phyloP scores from a whole-genome alignment of 1,140 invertebrate species.

The Drosophila ercepeae region DNA sequence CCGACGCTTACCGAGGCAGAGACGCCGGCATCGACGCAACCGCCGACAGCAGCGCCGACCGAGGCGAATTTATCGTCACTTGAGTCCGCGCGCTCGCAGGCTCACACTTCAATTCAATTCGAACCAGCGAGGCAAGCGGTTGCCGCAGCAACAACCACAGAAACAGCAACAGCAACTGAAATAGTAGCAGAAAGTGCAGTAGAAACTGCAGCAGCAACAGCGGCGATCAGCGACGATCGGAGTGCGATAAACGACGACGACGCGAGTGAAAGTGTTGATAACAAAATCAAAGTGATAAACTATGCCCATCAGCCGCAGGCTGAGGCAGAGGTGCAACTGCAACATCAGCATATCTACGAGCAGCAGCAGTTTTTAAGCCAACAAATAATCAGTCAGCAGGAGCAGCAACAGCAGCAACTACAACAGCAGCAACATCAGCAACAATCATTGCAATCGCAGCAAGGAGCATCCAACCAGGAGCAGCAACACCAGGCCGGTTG shows the following conservation, averaged over 20 bases:
- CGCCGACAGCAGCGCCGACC: slow-evolving; percentile 41
- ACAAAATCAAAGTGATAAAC: slow-evolving; percentile 77
- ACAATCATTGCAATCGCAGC: slow-evolving; percentile 29
- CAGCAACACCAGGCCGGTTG: slow-evolving; percentile 33
- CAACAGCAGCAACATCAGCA: not conserved
- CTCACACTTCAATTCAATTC: slow-evolving; percentile 79
- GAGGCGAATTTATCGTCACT: slow-evolving; percentile 77
- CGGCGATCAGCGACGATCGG: slow-evolving; percentile 21
- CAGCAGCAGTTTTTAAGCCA: slow-evolving; percentile 60
- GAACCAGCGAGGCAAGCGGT: slow-evolving; percentile 80
- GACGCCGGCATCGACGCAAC: slow-evolving; percentile 24
- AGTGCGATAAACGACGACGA: slow-evolving; percentile 66
- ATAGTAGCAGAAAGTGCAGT: slow-evolving; percentile 21
- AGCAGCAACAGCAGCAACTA: slow-evolving; percentile 34
- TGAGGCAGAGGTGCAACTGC: slow-evolving; percentile 44
- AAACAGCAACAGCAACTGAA: slow-evolving; percentile 30
- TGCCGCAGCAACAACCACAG: slow-evolving; percentile 44
- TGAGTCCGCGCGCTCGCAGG: slow-evolving; percentile 65
- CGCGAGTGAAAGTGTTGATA: slow-evolving; percentile 77
- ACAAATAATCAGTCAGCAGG: slow-evolving; percentile 40
- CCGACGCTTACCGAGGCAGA: slow-evolving; percentile 20
- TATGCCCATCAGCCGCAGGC: slow-evolving; percentile 61
- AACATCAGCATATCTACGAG: slow-evolving; percentile 50
- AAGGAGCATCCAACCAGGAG: slow-evolving; percentile 29
- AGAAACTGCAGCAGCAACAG: slow-evolving; percentile 14